phyloP scores from a whole-genome alignment of 1,140 invertebrate species.

The Ostrea denselamellosa region DNA sequence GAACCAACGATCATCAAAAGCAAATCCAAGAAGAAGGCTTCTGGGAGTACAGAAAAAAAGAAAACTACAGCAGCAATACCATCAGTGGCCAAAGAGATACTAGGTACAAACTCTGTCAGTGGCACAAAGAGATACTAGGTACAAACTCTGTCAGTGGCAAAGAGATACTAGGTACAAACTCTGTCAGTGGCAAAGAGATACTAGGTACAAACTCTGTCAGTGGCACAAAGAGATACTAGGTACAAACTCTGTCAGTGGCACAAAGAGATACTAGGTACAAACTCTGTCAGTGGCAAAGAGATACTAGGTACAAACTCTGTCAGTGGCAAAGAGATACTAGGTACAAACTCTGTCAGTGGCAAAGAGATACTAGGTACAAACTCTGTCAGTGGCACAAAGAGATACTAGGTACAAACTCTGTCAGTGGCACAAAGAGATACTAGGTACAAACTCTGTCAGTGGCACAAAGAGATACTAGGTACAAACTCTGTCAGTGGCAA shows the following conservation, averaged over 20 bases:
- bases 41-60: conserved; percentile 45
- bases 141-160: background rate
- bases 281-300: too few relatives aligned
- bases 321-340: conserved; percentile 51
- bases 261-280: conserved; percentile 50
- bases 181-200: conserved; percentile 50
- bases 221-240: too few relatives aligned
- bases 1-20: conserved; percentile 39
- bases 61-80: conserved; percentile 33
- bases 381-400: conserved; percentile 50
- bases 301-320: too few relatives aligned
- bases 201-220: conserved; percentile 16
- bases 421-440: too few relatives aligned
- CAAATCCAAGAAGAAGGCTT: conserved; percentile 61
- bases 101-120: conserved; percentile 12
- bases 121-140: conserved; percentile 24
- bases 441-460: too few relatives aligned
- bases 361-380: too few relatives aligned
- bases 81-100: conserved; percentile 46
- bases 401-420: conserved; percentile 40
- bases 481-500: background rate
- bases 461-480: conserved; percentile 53
- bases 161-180: too few relatives aligned
- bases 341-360: background rate
- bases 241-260: too few relatives aligned